Evolutionary conservation across 2,888 invertebrate species (phyloP), one percentile per base, ranked within the genome.

Genomic region (Lasioglossum malachurum): DNA sequence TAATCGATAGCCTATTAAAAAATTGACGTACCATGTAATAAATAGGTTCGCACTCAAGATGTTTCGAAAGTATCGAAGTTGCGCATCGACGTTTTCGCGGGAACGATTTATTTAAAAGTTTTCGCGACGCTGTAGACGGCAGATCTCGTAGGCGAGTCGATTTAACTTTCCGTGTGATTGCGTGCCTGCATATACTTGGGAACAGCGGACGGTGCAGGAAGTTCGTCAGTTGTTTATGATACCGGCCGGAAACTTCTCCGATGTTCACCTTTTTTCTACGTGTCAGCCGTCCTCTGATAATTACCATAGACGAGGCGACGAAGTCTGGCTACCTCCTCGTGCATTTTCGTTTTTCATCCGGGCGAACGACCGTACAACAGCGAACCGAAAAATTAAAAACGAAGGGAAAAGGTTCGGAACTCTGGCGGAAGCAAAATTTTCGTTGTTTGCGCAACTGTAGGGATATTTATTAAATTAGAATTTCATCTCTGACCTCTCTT

Each of bases 181-280:
- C 87, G 64, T 82, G 79, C 67, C 83, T 78, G 81, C 60, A 41
- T 79, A 82, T 27, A 77, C 77, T 81, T 67, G 49, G 46, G 79
- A 80, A 81, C 81, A 78, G 79, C 75, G 78, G 77, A 81, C 83
- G 78, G 23, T 77, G 73, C 77, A 67, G 75, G 87, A 87, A 89
- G 85, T 90, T 89, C 78, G 83, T 86, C 87, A 75, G 85, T 76
- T 89, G 86, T 90, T 90, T 87, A 90, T 85, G 83, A 84, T 79
- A 71, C 72, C 71, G 73, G 38, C 19, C 14, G 7, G 75, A 69
- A 88, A 86, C 81, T 84, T 86, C 41, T 69, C 10, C 69, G 57
- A 14, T 76, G 74, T 74, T 74, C 41, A 69, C 87, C 23, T 23
- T n/a, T 83, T 84, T 75, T 83, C 80, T 4, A 8, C 57, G 64